phyloP scores from a whole-genome alignment of 2,113 vertebrate genomes.

The Polypterus bichir region DNA sequence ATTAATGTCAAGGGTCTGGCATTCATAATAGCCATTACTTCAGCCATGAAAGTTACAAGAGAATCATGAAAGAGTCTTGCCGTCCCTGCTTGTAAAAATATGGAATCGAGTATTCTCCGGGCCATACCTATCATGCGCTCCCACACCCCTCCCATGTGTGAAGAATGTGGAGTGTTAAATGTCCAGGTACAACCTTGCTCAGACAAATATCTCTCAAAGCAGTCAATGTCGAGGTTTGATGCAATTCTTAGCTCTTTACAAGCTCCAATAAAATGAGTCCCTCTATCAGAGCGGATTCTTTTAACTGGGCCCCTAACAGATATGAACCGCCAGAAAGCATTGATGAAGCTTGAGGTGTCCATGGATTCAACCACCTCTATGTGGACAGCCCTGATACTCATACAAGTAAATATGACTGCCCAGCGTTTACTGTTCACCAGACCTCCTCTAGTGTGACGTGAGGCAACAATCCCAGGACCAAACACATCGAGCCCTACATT shows the following conservation, averaged over 20 bases:
- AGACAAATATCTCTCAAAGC: too few species aligned
- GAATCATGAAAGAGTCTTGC: slow-evolving; percentile 14
- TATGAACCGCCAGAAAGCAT: slow-evolving; percentile 10
- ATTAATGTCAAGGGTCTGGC: slow-evolving; percentile 6
- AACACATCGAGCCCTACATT: neutral
- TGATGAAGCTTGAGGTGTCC: slow-evolving; percentile 22
- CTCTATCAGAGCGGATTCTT: neutral
- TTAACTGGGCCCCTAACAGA: neutral
- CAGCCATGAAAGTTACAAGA: slow-evolving; percentile 16
- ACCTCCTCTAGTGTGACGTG: slow-evolving; percentile 8
- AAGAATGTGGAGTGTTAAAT: too few species aligned
- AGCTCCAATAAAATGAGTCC: slow-evolving; percentile 1
- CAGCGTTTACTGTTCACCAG: slow-evolving; percentile 13
- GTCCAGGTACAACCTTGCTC: too few species aligned
- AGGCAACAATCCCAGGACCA: too few species aligned
- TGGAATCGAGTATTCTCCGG: too few species aligned
- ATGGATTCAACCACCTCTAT: slow-evolving; percentile 19
- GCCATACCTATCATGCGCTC: too few species aligned
- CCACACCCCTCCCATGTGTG: too few species aligned
- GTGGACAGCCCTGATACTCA: slow-evolving; percentile 18
- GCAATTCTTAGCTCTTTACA: slow-evolving; percentile 5
- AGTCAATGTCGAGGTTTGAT: too few species aligned
- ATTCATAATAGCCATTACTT: slow-evolving; percentile 11
- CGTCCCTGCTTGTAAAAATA: too few species aligned
- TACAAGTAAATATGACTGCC: slow-evolving; percentile 21